phyloP scores from a whole-genome alignment of 2,888 invertebrate species.

The Blastobasis adustella region DNA sequence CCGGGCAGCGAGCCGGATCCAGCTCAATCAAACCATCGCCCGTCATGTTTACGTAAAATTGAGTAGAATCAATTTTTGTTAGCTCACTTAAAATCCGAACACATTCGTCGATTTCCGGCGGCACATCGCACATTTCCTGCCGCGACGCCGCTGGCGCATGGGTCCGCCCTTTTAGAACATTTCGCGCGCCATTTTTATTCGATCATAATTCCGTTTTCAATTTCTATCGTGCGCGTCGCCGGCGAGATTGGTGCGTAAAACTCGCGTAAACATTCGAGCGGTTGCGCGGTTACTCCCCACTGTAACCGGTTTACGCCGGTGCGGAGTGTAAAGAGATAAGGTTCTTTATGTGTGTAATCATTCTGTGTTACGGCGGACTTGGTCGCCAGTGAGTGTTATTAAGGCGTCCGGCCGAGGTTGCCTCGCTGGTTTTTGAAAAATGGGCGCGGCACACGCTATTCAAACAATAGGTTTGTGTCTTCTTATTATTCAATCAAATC shows the following conservation, averaged over 20 bases:
- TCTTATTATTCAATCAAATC: too few relatives aligned
- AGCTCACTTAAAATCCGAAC: constrained; percentile 50
- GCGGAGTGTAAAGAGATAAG: constrained; percentile 67
- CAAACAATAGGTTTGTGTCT: too few relatives aligned
- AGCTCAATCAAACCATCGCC: constrained; percentile 38
- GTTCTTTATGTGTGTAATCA: constrained; percentile 70
- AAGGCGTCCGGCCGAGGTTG: constrained; percentile 24
- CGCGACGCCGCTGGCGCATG: neutral
- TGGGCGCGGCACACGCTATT: too few relatives aligned
- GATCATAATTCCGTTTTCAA: constrained; percentile 67
- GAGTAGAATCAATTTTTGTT: constrained; percentile 45
- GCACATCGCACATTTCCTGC: constrained; percentile 46
- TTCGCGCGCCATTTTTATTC: constrained; percentile 53
- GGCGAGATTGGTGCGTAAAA: constrained; percentile 68
- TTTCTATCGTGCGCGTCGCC: constrained; percentile 47
- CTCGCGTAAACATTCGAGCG: constrained; percentile 65
- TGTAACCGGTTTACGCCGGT: constrained; percentile 62
- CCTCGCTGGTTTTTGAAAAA: too few relatives aligned
- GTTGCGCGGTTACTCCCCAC: constrained; percentile 56
- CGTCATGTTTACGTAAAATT: constrained; percentile 33
- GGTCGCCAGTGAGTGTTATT: constrained; percentile 56
- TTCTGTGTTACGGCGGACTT: constrained; percentile 60
- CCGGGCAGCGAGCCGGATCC: constrained; percentile 29
- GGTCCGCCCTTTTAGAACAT: constrained; percentile 19
- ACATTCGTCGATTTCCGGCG: constrained; percentile 50